Base-by-base conservation (phyloP, 2,797 vertebrate species). In the Toxotes lorentzi region DNA sequence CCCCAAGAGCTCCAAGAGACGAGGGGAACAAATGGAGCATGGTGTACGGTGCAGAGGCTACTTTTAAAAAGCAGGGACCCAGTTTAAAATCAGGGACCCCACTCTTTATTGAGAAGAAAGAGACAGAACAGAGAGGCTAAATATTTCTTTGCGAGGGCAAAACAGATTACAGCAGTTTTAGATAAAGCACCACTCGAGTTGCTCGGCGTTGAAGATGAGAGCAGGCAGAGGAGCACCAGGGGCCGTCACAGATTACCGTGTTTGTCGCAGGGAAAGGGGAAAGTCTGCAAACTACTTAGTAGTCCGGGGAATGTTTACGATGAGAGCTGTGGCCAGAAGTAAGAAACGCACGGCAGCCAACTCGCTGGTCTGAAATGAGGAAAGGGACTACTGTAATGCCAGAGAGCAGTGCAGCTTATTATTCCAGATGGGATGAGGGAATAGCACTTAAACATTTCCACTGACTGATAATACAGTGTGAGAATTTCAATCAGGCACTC, bases 401-500 rank as follows among this genome's bases (percentile, higher is more conserved):
- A 84, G 53, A 50, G 70, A 91, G 84, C 75, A 57, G 59, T n/a
- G 83, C 70, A 80, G 70, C 83, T 89, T 89, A 82, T 90, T 91
- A 90, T 90, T 90, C 79, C 79, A 81, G 83, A 88, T 79, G 79
- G 85, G 85, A 86, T 67, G 78, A 88, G 81, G 87, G 85, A 91
- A 85, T 76, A 86, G 83, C 63, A 78, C 87, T 90, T 90, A 85
- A 90, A 85, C 74, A 83, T 89, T 91, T 92, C 83, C 68, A 38
- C 87, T 83, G 86, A 91, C 88, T 83, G 84, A 92, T 88, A 79
- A 82, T 78, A 88, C 79, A 86, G 81, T 16, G 79, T 35, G 74
- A 85, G 81, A 88, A 90, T 93, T 91, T 90, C 83, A 92, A 92
- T 92, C 88, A 91, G 85, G 70, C 70, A 58, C 82, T 83, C 6